Conservation (phyloP, 2,113 vertebrate species). For the Callopanchax toddi region DNA sequence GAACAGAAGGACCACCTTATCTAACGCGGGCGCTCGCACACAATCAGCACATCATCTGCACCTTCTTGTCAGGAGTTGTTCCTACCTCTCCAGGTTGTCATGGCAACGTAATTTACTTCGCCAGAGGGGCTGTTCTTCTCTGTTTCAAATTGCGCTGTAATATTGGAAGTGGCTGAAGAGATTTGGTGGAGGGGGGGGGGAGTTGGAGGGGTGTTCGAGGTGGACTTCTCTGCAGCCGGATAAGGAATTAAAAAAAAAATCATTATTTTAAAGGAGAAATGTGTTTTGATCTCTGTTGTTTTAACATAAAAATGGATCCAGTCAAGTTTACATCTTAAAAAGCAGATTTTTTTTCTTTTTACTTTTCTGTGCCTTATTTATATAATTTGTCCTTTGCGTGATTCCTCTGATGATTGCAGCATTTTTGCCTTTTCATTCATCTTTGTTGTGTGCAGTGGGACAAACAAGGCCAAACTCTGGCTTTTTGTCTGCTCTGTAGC, state of each 20-base stretch:
- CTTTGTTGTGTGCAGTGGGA: conserved; percentile 14
- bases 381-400: conserved; percentile 31
- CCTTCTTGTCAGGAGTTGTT: conserved; percentile 51
- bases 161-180: conserved; percentile 39
- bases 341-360: conserved; percentile 32
- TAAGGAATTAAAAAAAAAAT: too few species aligned
- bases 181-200: not conserved
- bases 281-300: conserved; percentile 66
- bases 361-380: too few species aligned
- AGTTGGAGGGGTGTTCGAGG: not conserved
- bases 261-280: conserved; percentile 26
- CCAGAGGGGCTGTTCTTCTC: conserved; percentile 45
- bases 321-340: conserved; percentile 38
- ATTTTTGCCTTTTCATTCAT: conserved; percentile 33
- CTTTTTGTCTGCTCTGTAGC: conserved; percentile 39
- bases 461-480: conserved; percentile 18
- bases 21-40: conserved; percentile 3
- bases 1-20: conserved; percentile 10
- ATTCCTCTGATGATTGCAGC: conserved; percentile 31
- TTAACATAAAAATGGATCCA: conserved; percentile 65
- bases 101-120: conserved; percentile 54
- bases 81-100: conserved; percentile 67
- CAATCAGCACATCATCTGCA: conserved; percentile 47
- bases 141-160: conserved; percentile 63
- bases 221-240: conserved; percentile 41